Base-by-base conservation (phyloP, 2,888 invertebrate species). In the Trichopoda pennipes region DNA sequence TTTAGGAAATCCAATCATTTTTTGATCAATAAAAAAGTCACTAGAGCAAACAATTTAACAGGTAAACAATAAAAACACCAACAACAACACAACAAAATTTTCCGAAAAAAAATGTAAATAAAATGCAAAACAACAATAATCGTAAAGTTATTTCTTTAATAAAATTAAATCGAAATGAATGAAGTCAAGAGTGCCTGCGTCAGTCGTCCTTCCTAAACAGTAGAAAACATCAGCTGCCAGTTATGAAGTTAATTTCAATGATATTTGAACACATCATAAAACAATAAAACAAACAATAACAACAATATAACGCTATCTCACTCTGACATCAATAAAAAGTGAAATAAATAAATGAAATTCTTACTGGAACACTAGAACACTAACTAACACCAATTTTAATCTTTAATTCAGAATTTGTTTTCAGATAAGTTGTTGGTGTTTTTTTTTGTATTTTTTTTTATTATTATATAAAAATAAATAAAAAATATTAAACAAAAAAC, bases 301-400 rank as follows among this genome's bases (percentile, higher is more conserved):
- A 19, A 21, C 47, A 38, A 38, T 12, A 38, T 38, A 23, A 8
- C 35, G 19, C 47, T 73, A 63, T 38, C 38, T 38, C 38, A 12
- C 38, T 38, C 38, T 38, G 38, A 38, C 38, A 38, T 38, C 1
- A 38, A 38, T 12, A 12, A 12, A 38, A 38, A 38, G 12, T 38
- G 38, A 38, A 75, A 60, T 28, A 60, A 68, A 66, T 60, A 68
- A 74, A 64, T 35, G 7, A 64, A 66, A 66, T 38, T 66, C n/a
- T 38, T 58, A 51, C 42, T 32, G 60, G 42, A 66, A 60, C 60
- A 75, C 60, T 32, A 68, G 42, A 66, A 60, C 60, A 75, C 60
- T 66, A 75, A 28, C 21, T 58, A 75, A 68, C 28, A 28, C 58
- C 75, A 75, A 75, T 75, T 75, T 72, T 75, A 75, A 75, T 75